Base-by-base conservation (phyloP, 1,140 invertebrate genomes). In the Megalonaias nervosa region DNA sequence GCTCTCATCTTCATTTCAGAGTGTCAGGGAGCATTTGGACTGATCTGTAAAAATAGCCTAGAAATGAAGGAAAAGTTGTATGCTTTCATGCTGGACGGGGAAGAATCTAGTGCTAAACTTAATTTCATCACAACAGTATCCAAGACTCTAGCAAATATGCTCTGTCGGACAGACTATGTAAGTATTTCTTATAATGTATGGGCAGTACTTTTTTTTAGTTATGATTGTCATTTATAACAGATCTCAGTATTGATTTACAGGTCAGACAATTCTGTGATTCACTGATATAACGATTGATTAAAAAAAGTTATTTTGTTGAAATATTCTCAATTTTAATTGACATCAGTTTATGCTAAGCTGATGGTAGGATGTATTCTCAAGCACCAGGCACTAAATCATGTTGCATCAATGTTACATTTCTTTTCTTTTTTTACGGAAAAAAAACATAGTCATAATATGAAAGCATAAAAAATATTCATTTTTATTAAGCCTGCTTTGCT, bases 21-120 rank as follows among this genome's bases (percentile, higher is more conserved):
- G 85, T 96, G 95, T 91, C 94, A 95, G 88, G 95, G 95, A 84
- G 95, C 96, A 61, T 98, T 98, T 93, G 96, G 96, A 58, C 91
- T 98, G 69, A 86, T 88, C 65, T 86, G 82, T 59, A 83, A 85
- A 69, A 95, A 81, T 94, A 96, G 91, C 94, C 95, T 84, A 93
- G 96, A 97, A 87, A 89, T 96, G 38, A 97, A 96, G 89, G 97
- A 98, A 87, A 95, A 95, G 85, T 91, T 97, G 58, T 97, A 95
- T 91, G 95, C 95, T 15, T 98, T 98, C 89, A 94, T 94, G 81
- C 94, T 97, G 84, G 81, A 80, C n/a, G 38, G 71, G 81, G 96
- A 96, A 76, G 93, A 95, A 67, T 93, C 94, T 5, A 67, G 26
- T 58, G 94, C 95, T 88, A 98, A 98, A 91, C 91, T 92, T 23